A percentile compares a stretch with the other conserved stretches of the same genome.
Evolutionary conservation across 2,888 invertebrate genomes (phyloP).

Genomic region (Spilarctia lutea): DNA sequence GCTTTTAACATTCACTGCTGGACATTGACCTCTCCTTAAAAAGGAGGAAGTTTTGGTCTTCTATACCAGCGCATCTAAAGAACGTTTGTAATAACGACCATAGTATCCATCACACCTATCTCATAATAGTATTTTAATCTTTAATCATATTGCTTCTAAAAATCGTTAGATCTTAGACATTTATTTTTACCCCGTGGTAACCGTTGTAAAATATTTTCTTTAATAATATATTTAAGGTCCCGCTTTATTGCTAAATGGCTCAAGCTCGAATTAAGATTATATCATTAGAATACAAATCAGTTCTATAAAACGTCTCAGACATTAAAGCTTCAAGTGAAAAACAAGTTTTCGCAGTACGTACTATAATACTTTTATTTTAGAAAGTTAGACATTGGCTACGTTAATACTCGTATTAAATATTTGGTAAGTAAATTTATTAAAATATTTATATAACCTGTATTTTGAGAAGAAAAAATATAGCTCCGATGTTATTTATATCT

Average conservation of each 20-base stretch:
- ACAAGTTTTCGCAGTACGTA: background rate
- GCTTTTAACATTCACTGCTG: too few species aligned
- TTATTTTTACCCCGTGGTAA: background rate
- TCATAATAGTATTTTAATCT: background rate
- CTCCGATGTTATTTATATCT: too few species aligned
- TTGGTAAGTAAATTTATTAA: background rate
- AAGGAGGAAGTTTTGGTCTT: too few species aligned
- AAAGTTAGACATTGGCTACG: background rate
- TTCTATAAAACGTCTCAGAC: constrained; percentile 8
- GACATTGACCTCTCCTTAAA: too few species aligned
- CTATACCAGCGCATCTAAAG: too few species aligned
- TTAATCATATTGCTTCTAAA: background rate
- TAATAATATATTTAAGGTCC: constrained; percentile 6
- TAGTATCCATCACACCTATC: background rate
- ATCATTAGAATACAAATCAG: constrained; percentile 22
- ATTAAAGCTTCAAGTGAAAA: background rate
- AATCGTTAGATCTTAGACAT: too few species aligned
- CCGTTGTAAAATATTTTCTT: constrained; percentile 9
- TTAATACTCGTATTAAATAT: too few species aligned
- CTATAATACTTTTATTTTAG: background rate
- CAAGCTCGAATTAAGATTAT: constrained; percentile 17
- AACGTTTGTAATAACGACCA: background rate
- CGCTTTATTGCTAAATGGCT: constrained; percentile 38
- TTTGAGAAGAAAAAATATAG: background rate
- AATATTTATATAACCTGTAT: background rate